phyloP scores from a whole-genome alignment of 1,140 invertebrate genomes.

The Nasonia longicornis region DNA sequence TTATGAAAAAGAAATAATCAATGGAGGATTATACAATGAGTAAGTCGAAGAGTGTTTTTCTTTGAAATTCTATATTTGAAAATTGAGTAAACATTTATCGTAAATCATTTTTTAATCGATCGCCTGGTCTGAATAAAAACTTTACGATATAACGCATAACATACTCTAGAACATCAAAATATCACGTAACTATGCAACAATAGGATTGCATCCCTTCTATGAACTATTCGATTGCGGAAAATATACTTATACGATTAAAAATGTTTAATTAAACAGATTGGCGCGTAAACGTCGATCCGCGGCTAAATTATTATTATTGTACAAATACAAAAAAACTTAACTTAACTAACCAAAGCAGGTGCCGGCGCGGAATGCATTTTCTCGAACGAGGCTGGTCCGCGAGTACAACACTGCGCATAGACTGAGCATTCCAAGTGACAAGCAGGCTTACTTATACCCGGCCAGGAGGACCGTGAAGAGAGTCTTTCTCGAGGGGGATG shows the following conservation, averaged over 20 bases:
- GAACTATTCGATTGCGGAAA: constrained; percentile 12
- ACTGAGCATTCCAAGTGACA: constrained; percentile 22
- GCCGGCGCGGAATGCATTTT: constrained; percentile 40
- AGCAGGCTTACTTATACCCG: constrained; percentile 27
- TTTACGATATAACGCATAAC: not conserved
- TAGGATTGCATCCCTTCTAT: not conserved
- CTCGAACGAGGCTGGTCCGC: not conserved
- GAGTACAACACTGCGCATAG: not conserved
- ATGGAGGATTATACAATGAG: not conserved
- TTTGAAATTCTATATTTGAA: not conserved
- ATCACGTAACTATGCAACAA: constrained; percentile 1
- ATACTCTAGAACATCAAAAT: not conserved
- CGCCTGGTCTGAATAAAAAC: not conserved
- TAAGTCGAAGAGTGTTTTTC: not conserved
- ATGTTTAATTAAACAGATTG: not conserved
- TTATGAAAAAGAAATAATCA: not conserved
- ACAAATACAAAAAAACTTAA: not conserved
- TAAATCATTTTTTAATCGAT: not conserved
- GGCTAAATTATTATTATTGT: not conserved
- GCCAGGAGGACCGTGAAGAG: not conserved
- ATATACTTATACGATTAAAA: constrained; percentile 17
- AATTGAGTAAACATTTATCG: not conserved
- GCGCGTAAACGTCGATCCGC: not conserved
- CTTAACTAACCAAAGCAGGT: constrained; percentile 33
- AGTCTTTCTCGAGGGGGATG: not conserved